Percentiles rank a stretch among this genome's conserved stretches.
Conservation (phyloP, 1,140 invertebrate species). For the Drosophila parabipectinata region DNA sequence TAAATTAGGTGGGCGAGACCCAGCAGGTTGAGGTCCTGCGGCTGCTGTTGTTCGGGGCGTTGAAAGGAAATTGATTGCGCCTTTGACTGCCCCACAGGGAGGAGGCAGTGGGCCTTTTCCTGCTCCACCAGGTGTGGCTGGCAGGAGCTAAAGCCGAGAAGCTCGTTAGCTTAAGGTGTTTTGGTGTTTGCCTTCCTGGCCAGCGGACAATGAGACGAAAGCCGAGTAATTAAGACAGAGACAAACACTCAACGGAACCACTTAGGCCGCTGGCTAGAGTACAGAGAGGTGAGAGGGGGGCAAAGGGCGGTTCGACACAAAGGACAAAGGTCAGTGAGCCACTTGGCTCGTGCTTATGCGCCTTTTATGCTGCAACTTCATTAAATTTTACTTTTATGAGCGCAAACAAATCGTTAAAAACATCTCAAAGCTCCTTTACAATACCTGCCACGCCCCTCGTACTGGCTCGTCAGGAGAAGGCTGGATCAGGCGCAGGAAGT, state of each 20-base stretch:
- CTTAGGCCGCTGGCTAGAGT: background rate
- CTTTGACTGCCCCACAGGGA: slow-evolving; percentile 36
- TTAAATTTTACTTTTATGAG: slow-evolving; percentile 74
- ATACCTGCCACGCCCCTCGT: slow-evolving; percentile 9
- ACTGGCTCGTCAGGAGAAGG: background rate
- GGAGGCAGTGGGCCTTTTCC: background rate
- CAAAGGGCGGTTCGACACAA: slow-evolving; percentile 16
- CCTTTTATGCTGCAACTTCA: slow-evolving; percentile 74
- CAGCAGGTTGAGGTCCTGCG: slow-evolving; percentile 14
- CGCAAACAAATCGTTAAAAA: slow-evolving; percentile 67
- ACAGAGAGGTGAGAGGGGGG: background rate
- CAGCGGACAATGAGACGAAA: slow-evolving; percentile 29
- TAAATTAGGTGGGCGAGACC: slow-evolving; percentile 60
- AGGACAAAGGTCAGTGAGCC: slow-evolving; percentile 45
- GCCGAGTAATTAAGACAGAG: slow-evolving; percentile 59
- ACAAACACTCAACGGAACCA: slow-evolving; percentile 40
- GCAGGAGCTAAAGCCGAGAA: slow-evolving; percentile 12
- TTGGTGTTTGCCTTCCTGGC: slow-evolving; percentile 39
- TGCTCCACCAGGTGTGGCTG: background rate
- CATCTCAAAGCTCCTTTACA: slow-evolving; percentile 44
- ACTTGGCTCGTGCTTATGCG: slow-evolving; percentile 55
- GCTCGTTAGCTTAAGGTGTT: slow-evolving; percentile 62
- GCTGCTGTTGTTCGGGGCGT: slow-evolving; percentile 11
- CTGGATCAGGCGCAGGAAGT: slow-evolving; percentile 18
- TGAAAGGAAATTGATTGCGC: slow-evolving; percentile 63